Conservation (phyloP, 2,797 vertebrate species). For the Etheostoma nigrum region DNA sequence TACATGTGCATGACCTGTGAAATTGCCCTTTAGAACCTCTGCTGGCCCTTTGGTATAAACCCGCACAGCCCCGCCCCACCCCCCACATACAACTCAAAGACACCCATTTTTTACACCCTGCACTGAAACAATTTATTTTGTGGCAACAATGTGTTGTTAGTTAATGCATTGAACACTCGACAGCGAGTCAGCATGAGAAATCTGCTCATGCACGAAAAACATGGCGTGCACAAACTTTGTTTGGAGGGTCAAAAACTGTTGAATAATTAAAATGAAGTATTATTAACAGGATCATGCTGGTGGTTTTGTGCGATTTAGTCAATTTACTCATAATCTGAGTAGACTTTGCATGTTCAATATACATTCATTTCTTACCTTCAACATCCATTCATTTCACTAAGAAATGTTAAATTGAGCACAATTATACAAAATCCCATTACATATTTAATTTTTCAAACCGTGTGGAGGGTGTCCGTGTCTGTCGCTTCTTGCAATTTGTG, state of each 20-base stretch:
- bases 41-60: slow-evolving; percentile 30
- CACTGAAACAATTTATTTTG: slow-evolving; percentile 19
- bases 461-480: neutral
- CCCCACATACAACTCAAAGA: slow-evolving; percentile 4
- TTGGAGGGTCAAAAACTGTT: neutral
- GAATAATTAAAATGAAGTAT: neutral
- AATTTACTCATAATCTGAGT: neutral
- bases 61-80: neutral
- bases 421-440: too few species aligned
- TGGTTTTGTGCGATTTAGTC: neutral
- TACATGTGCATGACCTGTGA: slow-evolving; percentile 74
- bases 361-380: neutral
- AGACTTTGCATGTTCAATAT: slow-evolving; percentile 2
- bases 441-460: neutral
- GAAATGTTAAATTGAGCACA: neutral
- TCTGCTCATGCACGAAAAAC: neutral
- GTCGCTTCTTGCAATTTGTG: neutral
- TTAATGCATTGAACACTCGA: slow-evolving; percentile 26
- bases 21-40: slow-evolving; percentile 61
- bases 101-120: slow-evolving; percentile 11
- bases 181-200: slow-evolving; percentile 19
- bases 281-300: neutral
- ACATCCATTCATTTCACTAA: neutral
- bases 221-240: neutral
- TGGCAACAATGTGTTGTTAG: slow-evolving; percentile 38